Evolutionary conservation across 2,113 vertebrate genomes (phyloP).

Genomic region (Nannobrachium achirus): DNA sequence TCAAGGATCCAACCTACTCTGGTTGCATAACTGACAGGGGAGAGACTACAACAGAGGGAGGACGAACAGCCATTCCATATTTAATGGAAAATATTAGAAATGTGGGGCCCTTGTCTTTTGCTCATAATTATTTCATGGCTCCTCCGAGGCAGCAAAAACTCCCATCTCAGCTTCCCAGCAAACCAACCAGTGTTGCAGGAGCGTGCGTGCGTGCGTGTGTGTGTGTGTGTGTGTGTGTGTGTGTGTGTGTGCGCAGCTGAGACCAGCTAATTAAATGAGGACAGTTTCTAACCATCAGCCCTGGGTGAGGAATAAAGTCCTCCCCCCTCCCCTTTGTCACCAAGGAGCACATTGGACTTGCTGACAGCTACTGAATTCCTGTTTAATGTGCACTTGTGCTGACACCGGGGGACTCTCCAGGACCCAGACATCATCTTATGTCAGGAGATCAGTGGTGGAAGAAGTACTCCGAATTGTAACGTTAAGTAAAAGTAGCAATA

Average conservation of each 20-base stretch:
- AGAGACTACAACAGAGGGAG: constrained; percentile 7
- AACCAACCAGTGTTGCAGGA: constrained; percentile 48
- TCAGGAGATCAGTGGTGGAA: too few relatives aligned
- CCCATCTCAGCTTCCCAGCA: constrained; percentile 48
- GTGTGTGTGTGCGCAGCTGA: constrained; percentile 69
- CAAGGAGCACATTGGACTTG: constrained; percentile 33
- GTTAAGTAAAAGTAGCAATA: too few relatives aligned
- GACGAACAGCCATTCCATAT: constrained; percentile 39
- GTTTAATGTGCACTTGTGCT: constrained; percentile 28
- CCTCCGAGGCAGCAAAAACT: constrained; percentile 59
- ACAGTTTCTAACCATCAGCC: constrained; percentile 54
- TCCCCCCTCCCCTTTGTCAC: constrained; percentile 37
- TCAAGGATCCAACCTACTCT: constrained; percentile 30
- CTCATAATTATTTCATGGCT: constrained; percentile 69
- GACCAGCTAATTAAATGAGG: constrained; percentile 75
- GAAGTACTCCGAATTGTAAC: too few relatives aligned
- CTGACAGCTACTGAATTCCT: constrained; percentile 39
- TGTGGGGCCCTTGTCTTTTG: constrained; percentile 47
- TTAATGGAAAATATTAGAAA: constrained; percentile 67
- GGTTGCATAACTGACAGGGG: constrained; percentile 8
- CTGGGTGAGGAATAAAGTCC: constrained; percentile 41
- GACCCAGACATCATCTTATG: background rate
- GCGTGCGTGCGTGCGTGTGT: constrained; percentile 24
- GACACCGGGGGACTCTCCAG: constrained; percentile 24
- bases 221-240: constrained; percentile 13